Conservation (phyloP, 2,888 invertebrate species). For the Xanthostigma xanthostigma region DNA sequence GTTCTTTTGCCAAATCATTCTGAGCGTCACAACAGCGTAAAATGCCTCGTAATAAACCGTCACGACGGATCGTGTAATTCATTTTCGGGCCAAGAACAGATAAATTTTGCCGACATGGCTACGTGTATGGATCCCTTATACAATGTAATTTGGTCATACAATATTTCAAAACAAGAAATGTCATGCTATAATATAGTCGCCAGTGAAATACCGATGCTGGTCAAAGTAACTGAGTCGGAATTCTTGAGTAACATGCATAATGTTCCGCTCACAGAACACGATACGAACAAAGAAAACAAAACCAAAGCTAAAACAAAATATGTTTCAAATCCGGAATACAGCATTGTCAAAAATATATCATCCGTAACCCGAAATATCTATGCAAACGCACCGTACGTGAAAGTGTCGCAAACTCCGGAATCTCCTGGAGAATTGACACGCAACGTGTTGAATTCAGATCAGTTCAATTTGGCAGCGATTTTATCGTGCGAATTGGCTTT, state of each 20-base stretch:
- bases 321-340: not conserved
- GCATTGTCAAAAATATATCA: not conserved
- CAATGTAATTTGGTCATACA: conserved; percentile 87
- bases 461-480: conserved; percentile 39
- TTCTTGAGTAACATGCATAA: conserved; percentile 2
- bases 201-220: conserved; percentile 41
- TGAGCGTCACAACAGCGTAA: conserved; percentile 57
- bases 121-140: conserved; percentile 82
- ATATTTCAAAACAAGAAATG: conserved; percentile 48
- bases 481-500: conserved; percentile 70
- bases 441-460: conserved; percentile 3
- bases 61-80: conserved; percentile 76
- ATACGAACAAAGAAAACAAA: conserved; percentile 17
- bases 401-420: conserved; percentile 26
- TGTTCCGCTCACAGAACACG: not conserved
- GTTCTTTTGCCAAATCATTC: conserved; percentile 71
- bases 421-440: conserved; percentile 23
- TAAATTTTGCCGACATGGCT: conserved; percentile 64
- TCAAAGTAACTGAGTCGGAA: not conserved
- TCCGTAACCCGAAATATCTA: not conserved
- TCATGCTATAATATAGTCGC: conserved; percentile 73
- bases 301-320: conserved; percentile 16
- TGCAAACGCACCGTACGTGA: not conserved
- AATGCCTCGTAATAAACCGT: conserved; percentile 80
- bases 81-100: conserved; percentile 69